These are phyloP conservation scores for Andrena minutula DNA, from an alignment of 2,888 invertebrate species.

Conservation along the genomic window DNA sequence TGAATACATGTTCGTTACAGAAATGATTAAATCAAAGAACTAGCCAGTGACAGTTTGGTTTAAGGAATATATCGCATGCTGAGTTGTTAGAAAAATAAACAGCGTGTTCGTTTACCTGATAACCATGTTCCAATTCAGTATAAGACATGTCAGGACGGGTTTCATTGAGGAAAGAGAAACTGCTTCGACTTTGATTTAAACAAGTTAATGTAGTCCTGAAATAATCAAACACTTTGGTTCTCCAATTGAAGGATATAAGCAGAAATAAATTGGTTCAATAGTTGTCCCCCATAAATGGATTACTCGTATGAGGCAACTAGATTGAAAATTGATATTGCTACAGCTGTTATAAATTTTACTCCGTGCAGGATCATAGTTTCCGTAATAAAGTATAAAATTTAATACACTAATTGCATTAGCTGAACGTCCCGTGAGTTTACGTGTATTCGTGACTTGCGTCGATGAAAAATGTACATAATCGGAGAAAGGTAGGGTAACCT, in stretches of 20 bases:
- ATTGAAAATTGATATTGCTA: not conserved
- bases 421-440: conserved; percentile 14
- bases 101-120: conserved; percentile 91
- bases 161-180: conserved; percentile 78
- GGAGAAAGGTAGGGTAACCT: conserved; percentile 37
- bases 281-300: not conserved
- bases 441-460: not conserved
- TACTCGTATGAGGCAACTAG: not conserved
- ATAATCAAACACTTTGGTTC: conserved; percentile 8
- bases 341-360: not conserved
- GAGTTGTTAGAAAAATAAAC: conserved; percentile 88
- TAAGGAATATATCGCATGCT: too few relatives aligned
- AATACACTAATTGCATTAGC: conserved; percentile 13
- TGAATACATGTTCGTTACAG: too few relatives aligned
- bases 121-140: conserved; percentile 96
- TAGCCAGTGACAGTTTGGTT: too few relatives aligned
- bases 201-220: conserved; percentile 39
- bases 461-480: conserved; percentile 10
- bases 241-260: not conserved
- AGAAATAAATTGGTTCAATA: not conserved
- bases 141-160: conserved; percentile 90
- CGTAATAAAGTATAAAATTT: not conserved
- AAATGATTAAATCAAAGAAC: too few relatives aligned
- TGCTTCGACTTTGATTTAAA: conserved; percentile 41
- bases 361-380: not conserved